phyloP scores from a whole-genome alignment of 1,140 invertebrate genomes.

The Adoxophyes honmai region DNA sequence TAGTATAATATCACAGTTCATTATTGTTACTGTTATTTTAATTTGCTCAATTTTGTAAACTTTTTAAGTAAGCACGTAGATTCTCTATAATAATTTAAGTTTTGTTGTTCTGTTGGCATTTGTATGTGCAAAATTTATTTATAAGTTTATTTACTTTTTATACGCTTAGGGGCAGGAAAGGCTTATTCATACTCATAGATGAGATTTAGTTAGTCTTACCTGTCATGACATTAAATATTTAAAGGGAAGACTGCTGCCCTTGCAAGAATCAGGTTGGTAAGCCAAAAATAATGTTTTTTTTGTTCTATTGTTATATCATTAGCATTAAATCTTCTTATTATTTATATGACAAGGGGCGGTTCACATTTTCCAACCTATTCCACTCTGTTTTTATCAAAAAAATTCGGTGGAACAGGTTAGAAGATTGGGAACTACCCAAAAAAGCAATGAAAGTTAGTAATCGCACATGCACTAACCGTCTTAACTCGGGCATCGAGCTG shows the following conservation, averaged over 20 bases:
- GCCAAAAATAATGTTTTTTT: slow-evolving; percentile 1
- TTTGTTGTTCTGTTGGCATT: slow-evolving; percentile 43
- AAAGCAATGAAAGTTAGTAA: too few relatives aligned
- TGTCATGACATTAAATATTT: neutral
- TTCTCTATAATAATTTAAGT: slow-evolving; percentile 39
- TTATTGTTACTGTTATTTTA: slow-evolving; percentile 72
- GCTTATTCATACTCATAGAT: neutral
- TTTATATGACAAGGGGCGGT: too few relatives aligned
- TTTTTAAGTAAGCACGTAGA: slow-evolving; percentile 61
- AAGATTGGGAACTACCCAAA: too few relatives aligned
- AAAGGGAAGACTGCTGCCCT: neutral
- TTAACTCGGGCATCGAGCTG: too few relatives aligned
- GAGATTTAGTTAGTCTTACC: too few relatives aligned
- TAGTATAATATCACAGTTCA: slow-evolving; percentile 34
- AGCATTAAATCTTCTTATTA: too few relatives aligned
- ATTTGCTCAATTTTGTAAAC: slow-evolving; percentile 75
- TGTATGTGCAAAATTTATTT: slow-evolving; percentile 14
- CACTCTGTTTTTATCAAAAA: too few relatives aligned
- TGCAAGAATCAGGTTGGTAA: neutral
- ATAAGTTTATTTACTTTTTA: slow-evolving; percentile 7
- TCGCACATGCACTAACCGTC: too few relatives aligned
- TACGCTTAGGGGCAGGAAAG: neutral
- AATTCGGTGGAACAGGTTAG: too few relatives aligned
- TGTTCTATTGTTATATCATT: too few relatives aligned
- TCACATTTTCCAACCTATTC: too few relatives aligned